Conservation (phyloP, 1,140 invertebrate species). For the Oedothorax gibbosus region DNA sequence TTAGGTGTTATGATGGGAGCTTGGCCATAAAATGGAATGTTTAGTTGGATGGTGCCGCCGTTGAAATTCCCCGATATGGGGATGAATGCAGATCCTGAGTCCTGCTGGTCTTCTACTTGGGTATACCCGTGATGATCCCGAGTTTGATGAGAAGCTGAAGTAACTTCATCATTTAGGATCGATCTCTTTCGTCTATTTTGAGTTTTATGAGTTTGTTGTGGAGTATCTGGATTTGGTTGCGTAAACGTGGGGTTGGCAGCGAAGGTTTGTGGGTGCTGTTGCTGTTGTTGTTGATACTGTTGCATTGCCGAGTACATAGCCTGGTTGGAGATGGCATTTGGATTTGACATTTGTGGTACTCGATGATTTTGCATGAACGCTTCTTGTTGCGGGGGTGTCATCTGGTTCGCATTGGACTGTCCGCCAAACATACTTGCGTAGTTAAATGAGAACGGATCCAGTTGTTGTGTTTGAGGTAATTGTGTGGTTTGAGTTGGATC, state of each 20-base stretch:
- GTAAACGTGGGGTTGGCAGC: background rate
- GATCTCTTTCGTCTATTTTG: constrained; percentile 31
- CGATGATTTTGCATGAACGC: constrained; percentile 47
- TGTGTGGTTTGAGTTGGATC: background rate
- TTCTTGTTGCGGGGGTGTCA: constrained; percentile 18
- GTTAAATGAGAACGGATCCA: constrained; percentile 38
- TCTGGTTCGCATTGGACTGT: constrained; percentile 18
- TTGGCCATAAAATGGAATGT: constrained; percentile 29
- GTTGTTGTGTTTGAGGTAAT: background rate
- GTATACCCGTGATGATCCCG: constrained; percentile 31
- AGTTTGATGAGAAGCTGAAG: background rate
- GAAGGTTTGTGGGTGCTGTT: background rate
- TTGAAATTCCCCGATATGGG: constrained; percentile 44
- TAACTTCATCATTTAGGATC: background rate
- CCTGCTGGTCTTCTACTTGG: constrained; percentile 7
- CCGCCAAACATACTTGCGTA: constrained; percentile 3
- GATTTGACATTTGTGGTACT: constrained; percentile 5
- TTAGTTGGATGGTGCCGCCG: constrained; percentile 46
- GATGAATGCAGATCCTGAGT: constrained; percentile 45
- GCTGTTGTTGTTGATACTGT: background rate
- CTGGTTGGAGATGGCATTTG: background rate
- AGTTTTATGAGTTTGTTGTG: constrained; percentile 25
- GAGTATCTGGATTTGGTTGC: background rate
- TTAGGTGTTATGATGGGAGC: background rate
- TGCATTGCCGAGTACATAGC: constrained; percentile 1